Base-by-base conservation (phyloP, 2,797 vertebrate genomes). In the Malacoraja senta region DNA sequence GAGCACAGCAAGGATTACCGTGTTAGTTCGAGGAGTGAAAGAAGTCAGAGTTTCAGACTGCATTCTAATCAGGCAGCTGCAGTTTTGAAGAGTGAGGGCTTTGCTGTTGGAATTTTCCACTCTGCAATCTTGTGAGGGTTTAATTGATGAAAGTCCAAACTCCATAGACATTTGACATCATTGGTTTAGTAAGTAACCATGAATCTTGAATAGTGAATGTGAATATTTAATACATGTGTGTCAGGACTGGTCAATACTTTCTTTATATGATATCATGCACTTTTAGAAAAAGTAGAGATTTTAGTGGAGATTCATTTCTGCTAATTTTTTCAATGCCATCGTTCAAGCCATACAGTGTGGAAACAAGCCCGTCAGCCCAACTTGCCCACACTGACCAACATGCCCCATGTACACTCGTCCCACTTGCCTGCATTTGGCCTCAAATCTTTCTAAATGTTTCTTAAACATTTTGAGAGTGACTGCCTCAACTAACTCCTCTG, bases 201-300 rank as follows among this genome's bases (percentile, higher is more conserved):
- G 58, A 84, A 84, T 84, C 81, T 84, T 84, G 53, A 84, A 84
- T 63, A 86, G 32, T 86, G 58, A 63, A 26, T 86, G 58, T 26
- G n/a, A 63, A 86, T 63, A 32, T 32, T 86, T 63, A 17, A 63
- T 8, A 26, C 29, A 58, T 63, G 83, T n/a, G 19, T 19, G 24
- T n/a, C 12, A 63, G 12, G 58, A 86, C 61, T 63, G 26, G 4
- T 61, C 26, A 3, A 74, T 26, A 15, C 4, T n/a, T 58, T 86
- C 63, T 15, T 44, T 44, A 44, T 44, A 3, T 86, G 24, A 4
- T 63, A n/a, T n/a, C 24, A 29, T 4, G 63, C 58, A 9, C 53
- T 19, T 44, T 83, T 17, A 83, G 83, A n/a, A 17, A 17, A 2
- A n/a, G 26, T 29, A 84, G 7, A n/a, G 32, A 7, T 86, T 61